Base-by-base conservation (phyloP, 2,113 vertebrate genomes). In the Lontra canadensis region DNA sequence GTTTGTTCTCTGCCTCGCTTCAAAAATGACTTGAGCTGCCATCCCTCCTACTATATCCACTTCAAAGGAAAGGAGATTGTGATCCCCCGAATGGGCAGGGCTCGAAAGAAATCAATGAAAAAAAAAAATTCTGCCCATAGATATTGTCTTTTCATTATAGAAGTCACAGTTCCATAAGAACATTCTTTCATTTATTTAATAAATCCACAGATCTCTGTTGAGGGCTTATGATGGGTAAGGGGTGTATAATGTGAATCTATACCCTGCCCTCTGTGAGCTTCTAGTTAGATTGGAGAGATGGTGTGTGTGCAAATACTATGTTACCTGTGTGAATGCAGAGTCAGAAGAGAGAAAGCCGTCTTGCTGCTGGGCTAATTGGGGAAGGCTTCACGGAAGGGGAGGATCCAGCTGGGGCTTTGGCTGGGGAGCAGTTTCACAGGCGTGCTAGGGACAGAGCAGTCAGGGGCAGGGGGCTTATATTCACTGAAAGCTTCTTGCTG, bases 91-190 rank as follows among this genome's bases (percentile, higher is more conserved):
- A 78, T 31, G 39, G 36, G 85, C 52, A 8, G 59, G 29, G 3
- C 73, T 95, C 3, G 15, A 82, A 94, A 90, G 73, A 92, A 73
- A 91, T 49, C 15, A 92, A 61, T 80, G 20, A 52, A 25, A 20
- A 55, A 14, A 92, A 49, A 55, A 90, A 36, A 14, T 42, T 94
- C 49, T 3, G 13, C 13, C 20, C 34, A 78, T 78, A 34, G 88
- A 76, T 71, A 73, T 49, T 74, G 61, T 39, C 42, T 91, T 97
- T 88, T 86, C 73, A 86, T 81, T 17, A 86, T 39, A 76, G 47
- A 96, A 52, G 88, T 84, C 36, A 65, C 2, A 82, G 8, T 88
- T 96, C 88, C 80, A 88, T 52, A 78, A 85, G 84, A 90, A 93
- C 57, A 61, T 25, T 65, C 39, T 81, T 94, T 83, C 47, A 39